Percentiles rank a stretch among this genome's conserved stretches.
Evolutionary conservation across 2,113 vertebrate genomes (phyloP).

Genomic region (Strigops habroptila): DNA sequence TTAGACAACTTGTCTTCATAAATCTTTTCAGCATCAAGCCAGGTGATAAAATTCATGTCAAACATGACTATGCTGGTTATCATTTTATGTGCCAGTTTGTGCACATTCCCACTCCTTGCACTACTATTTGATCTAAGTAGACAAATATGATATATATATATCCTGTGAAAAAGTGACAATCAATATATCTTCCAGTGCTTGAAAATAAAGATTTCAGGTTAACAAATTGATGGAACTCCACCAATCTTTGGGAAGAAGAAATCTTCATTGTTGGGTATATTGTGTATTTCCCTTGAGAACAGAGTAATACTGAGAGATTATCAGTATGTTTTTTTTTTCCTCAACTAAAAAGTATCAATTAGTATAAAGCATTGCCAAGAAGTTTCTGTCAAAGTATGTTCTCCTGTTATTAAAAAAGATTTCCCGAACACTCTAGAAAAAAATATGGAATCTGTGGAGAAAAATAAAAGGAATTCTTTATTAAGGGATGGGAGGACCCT

Average conservation of each 20-base stretch:
- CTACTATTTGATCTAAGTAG: neutral
- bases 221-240: neutral
- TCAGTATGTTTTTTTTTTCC: neutral
- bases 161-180: neutral
- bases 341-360: neutral
- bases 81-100: constrained; percentile 15
- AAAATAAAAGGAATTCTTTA: neutral
- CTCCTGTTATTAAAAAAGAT: neutral
- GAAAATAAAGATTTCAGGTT: constrained; percentile 28
- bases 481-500: neutral
- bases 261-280: neutral
- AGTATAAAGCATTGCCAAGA: neutral
- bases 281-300: neutral
- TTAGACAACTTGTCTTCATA: constrained; percentile 26
- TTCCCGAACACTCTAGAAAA: neutral
- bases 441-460: neutral
- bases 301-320: neutral
- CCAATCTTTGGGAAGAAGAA: neutral
- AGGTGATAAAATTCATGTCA: constrained; percentile 46
- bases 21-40: constrained; percentile 15
- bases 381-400: neutral
- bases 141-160: neutral
- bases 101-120: neutral
- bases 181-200: neutral
- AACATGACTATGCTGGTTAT: neutral